Conservation (phyloP, 2,113 vertebrate genomes). For the Colossoma macropomum region DNA sequence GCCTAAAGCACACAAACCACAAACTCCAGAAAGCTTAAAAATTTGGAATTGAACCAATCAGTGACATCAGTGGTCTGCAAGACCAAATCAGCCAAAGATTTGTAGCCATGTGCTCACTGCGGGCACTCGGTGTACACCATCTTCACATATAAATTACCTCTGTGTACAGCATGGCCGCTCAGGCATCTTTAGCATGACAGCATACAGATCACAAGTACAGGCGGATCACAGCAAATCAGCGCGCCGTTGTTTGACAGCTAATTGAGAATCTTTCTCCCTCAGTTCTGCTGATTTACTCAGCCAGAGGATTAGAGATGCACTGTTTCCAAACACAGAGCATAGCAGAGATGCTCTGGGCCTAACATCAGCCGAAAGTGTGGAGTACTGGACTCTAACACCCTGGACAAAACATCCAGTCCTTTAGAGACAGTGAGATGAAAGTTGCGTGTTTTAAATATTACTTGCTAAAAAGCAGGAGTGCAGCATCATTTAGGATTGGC, state of each 20-base stretch:
- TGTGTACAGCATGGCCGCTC: slow-evolving; percentile 2
- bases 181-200: slow-evolving; percentile 10
- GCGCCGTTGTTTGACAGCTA: slow-evolving; percentile 43
- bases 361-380: background rate
- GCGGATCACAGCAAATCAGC: slow-evolving; percentile 15
- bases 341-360: background rate
- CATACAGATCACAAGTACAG: slow-evolving; percentile 18
- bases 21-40: background rate
- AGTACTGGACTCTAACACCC: background rate
- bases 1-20: background rate
- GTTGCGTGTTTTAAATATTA: background rate
- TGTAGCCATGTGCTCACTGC: background rate
- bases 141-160: slow-evolving; percentile 16
- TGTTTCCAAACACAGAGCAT: slow-evolving; percentile 11
- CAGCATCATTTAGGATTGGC: too few relatives aligned
- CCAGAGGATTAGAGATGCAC: background rate
- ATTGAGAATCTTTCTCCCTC: slow-evolving; percentile 14
- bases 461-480: background rate
- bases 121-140: background rate
- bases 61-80: background rate
- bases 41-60: background rate
- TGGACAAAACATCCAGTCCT: background rate
- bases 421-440: background rate
- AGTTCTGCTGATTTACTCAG: background rate
- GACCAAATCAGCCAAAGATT: slow-evolving; percentile 5